Percentiles rank a stretch among this genome's conserved stretches.
Conservation (phyloP, 1,140 invertebrate genomes). For the Cataglyphis hispanica region DNA sequence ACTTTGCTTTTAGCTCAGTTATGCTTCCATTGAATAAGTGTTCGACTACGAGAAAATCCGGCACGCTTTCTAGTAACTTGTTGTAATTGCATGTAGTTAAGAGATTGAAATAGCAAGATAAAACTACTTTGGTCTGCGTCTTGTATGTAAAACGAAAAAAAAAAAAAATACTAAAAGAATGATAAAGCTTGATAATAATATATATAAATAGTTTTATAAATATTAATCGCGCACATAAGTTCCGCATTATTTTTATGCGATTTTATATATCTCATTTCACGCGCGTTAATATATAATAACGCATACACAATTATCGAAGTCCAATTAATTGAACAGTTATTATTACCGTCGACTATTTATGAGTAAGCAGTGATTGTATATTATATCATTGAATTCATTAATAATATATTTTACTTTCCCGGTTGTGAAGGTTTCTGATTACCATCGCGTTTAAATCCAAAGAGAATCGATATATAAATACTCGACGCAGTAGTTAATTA, state of each 20-base stretch:
- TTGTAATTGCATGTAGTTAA: conserved; percentile 31
- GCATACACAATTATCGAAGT: conserved; percentile 18
- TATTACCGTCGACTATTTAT: conserved; percentile 37
- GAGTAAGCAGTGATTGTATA: conserved; percentile 24
- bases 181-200: neutral
- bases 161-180: neutral
- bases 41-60: conserved; percentile 50
- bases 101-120: conserved; percentile 49
- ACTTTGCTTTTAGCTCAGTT: conserved; percentile 72
- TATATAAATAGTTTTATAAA: conserved; percentile 1
- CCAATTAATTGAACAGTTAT: conserved; percentile 43
- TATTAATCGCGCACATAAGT: neutral
- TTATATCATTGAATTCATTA: conserved; percentile 30
- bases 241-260: neutral
- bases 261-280: conserved; percentile 11
- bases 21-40: conserved; percentile 56
- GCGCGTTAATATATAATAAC: conserved; percentile 2
- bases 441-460: neutral
- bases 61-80: conserved; percentile 64
- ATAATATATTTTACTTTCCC: conserved; percentile 28
- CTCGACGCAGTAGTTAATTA: conserved; percentile 46
- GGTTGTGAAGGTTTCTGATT: conserved; percentile 12
- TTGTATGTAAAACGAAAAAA: neutral
- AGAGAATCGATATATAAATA: conserved; percentile 56
- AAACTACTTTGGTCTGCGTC: neutral